These are phyloP conservation scores for Cyclina sinensis DNA, from an alignment of 1,140 invertebrate species.

Conservation along the genomic window DNA sequence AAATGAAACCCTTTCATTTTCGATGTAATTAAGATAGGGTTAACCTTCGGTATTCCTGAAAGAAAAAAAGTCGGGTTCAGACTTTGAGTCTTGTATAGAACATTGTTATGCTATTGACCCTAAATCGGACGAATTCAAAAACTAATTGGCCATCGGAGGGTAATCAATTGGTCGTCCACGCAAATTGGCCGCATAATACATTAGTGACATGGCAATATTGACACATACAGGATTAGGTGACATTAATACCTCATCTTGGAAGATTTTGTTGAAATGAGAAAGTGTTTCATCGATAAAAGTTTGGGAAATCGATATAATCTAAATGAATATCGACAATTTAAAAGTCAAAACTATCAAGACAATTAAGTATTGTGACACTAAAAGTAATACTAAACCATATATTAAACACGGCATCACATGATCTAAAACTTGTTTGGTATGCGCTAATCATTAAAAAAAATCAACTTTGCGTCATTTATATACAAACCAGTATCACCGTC, in stretches of 20 bases:
- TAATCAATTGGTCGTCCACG: constrained; percentile 5
- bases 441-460: too few species aligned
- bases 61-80: background rate
- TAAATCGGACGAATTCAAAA: background rate
- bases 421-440: too few species aligned
- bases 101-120: constrained; percentile 2
- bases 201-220: background rate
- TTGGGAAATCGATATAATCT: background rate
- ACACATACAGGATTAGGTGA: background rate
- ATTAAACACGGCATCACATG: too few species aligned
- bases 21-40: background rate
- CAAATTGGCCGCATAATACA: background rate
- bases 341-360: constrained; percentile 13
- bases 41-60: background rate
- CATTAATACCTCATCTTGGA: background rate
- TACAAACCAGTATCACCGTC: too few species aligned
- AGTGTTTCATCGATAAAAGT: constrained; percentile 9
- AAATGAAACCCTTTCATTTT: background rate
- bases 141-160: constrained; percentile 23
- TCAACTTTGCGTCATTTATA: too few species aligned
- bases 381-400: too few species aligned
- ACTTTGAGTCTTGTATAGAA: background rate
- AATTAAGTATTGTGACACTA: too few species aligned
- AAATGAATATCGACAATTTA: constrained; percentile 2
- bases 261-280: constrained; percentile 3